phyloP scores from a whole-genome alignment of 2,888 invertebrate species.

The Drosophila gaucha region DNA sequence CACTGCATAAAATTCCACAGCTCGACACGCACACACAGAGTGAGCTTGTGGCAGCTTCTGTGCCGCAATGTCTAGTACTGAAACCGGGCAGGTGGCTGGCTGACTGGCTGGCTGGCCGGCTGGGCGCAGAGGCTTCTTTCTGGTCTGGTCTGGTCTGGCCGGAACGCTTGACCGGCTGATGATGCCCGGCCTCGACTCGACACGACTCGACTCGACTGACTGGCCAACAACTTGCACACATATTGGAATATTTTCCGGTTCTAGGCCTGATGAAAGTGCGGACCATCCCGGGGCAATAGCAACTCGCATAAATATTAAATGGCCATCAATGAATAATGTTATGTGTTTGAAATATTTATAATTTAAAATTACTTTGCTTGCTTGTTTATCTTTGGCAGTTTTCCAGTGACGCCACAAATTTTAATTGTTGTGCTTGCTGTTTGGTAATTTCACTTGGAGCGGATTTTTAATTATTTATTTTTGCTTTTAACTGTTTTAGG shows the following conservation, averaged over 20 bases:
- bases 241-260: constrained; percentile 55
- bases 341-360: constrained; percentile 5
- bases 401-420: constrained; percentile 24
- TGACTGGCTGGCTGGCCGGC: constrained; percentile 34
- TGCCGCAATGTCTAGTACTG: constrained; percentile 72
- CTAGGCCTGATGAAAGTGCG: constrained; percentile 51
- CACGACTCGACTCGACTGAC: constrained; percentile 61
- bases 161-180: constrained; percentile 68
- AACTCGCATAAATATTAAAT: constrained; percentile 17
- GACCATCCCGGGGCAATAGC: constrained; percentile 31
- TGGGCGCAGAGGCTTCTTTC: constrained; percentile 4
- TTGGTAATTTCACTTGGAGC: constrained; percentile 55
- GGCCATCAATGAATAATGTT: constrained; percentile 4
- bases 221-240: constrained; percentile 45
- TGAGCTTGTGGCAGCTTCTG: constrained; percentile 53
- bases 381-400: constrained; percentile 13
- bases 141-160: constrained; percentile 39
- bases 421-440: constrained; percentile 15
- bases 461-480: constrained; percentile 53
- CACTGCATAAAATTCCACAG: constrained; percentile 75
- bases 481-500: constrained; percentile 57
- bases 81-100: constrained; percentile 59
- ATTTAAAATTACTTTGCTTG: constrained; percentile 38
- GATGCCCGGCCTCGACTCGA: constrained; percentile 34
- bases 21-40: constrained; percentile 65